phyloP scores from a whole-genome alignment of 2,888 invertebrate species.

The Ophion obscuratus region DNA sequence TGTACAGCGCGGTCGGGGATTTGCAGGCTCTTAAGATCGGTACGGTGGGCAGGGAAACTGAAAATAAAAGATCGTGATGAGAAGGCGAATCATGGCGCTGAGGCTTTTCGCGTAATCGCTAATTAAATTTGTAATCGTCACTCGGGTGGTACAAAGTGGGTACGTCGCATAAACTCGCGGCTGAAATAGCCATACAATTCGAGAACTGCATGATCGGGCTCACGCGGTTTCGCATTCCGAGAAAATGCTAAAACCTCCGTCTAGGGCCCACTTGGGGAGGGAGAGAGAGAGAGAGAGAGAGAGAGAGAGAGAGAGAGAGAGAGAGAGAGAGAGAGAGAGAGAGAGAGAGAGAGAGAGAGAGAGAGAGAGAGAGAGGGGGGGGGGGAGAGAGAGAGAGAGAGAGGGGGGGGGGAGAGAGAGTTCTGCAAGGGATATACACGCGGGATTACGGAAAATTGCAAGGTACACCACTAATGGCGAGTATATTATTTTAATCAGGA shows the following conservation, averaged over 20 bases:
- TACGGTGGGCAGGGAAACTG: constrained; percentile 25
- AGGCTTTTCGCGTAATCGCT: constrained; percentile 61
- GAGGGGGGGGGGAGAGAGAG: constrained; percentile 5
- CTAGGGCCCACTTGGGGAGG: constrained; percentile 26
- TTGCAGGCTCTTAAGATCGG: constrained; percentile 40
- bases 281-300: constrained; percentile 7
- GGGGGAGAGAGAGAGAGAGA: too few species aligned
- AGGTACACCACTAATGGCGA: constrained; percentile 66
- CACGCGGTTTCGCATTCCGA: constrained; percentile 65
- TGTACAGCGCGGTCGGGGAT: constrained; percentile 32
- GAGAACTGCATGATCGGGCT: constrained; percentile 62
- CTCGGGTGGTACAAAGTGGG: constrained; percentile 65
- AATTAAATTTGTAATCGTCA: constrained; percentile 66
- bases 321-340: too few species aligned
- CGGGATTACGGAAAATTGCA: constrained; percentile 63
- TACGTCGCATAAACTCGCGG: constrained; percentile 58
- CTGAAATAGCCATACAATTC: constrained; percentile 57
- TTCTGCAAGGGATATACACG: constrained; percentile 32
- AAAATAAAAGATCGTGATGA: constrained; percentile 21
- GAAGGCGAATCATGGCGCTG: constrained; percentile 29
- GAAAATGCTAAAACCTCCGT: constrained; percentile 47
- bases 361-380: too few species aligned
- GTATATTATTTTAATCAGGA: constrained; percentile 66
- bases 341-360: constrained; percentile 7
- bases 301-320: too few species aligned